Evolutionary conservation across 1,140 invertebrate species (phyloP).

Genomic region (Cepaea nemoralis): DNA sequence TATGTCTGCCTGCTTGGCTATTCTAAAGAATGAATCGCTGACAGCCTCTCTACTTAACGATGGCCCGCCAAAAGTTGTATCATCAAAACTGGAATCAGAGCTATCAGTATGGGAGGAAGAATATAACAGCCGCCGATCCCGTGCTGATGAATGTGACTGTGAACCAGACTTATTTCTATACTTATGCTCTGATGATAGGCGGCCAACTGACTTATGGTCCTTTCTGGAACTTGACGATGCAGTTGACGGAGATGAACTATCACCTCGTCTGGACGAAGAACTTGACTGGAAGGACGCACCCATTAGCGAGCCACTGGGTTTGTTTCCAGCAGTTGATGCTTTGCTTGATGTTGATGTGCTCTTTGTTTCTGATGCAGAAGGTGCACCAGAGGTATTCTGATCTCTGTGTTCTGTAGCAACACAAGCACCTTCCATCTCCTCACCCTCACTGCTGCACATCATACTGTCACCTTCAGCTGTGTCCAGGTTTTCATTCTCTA

Average conservation of each 20-base stretch:
- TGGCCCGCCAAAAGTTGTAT: background rate
- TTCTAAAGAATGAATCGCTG: background rate
- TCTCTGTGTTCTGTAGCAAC: background rate
- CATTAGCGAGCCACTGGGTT: background rate
- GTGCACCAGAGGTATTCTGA: background rate
- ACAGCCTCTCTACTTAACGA: slow-evolving; percentile 18
- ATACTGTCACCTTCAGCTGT: too few relatives aligned
- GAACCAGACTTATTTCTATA: background rate
- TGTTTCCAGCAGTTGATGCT: background rate
- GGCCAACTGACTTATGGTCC: background rate
- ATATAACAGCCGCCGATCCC: background rate
- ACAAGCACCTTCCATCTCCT: background rate
- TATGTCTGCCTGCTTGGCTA: background rate
- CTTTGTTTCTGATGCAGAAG: background rate
- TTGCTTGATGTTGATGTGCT: background rate
- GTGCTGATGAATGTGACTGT: background rate
- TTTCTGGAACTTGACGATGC: background rate
- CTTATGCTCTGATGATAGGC: background rate
- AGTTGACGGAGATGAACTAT: background rate
- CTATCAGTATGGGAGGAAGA: background rate
- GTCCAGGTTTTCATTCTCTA: background rate
- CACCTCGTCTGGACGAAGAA: background rate
- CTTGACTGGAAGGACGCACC: background rate
- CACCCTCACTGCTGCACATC: background rate
- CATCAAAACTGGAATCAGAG: slow-evolving; percentile 41